phyloP scores from a whole-genome alignment of 2,888 invertebrate genomes.

The Lordiphosa andalusiaca region DNA sequence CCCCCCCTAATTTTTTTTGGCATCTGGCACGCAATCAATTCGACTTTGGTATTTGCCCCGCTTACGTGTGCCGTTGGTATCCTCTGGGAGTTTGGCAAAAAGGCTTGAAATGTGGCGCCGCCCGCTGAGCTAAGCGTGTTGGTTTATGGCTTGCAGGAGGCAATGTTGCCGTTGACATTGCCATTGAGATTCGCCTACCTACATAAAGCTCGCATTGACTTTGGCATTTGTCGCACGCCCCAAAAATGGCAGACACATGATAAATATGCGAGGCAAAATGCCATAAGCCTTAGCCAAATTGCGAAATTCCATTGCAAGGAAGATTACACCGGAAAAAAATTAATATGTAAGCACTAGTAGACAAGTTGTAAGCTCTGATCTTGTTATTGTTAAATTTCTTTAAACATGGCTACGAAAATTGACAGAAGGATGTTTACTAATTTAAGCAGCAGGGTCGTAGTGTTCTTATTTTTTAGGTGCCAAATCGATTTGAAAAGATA shows the following conservation, averaged over 20 bases:
- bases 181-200: slow-evolving; percentile 7
- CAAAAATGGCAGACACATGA: slow-evolving; percentile 38
- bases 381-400: too few relatives aligned
- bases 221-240: slow-evolving; percentile 27
- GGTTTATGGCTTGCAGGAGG: slow-evolving; percentile 29
- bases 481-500: too few relatives aligned
- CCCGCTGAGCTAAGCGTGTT: slow-evolving; percentile 5
- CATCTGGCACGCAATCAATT: slow-evolving; percentile 70
- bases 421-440: too few relatives aligned
- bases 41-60: slow-evolving; percentile 46
- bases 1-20: slow-evolving; percentile 16
- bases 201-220: slow-evolving; percentile 13
- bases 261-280: slow-evolving; percentile 51
- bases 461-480: too few relatives aligned
- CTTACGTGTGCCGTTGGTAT: slow-evolving; percentile 40
- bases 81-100: slow-evolving; percentile 19
- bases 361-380: too few relatives aligned
- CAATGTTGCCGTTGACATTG: slow-evolving; percentile 43
- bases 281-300: slow-evolving; percentile 35
- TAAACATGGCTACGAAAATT: too few relatives aligned
- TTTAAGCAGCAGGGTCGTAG: too few relatives aligned
- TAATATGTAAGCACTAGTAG: too few relatives aligned
- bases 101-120: slow-evolving; percentile 40
- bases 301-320: slow-evolving; percentile 1
- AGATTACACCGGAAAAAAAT: too few relatives aligned